Base-by-base conservation (phyloP, 1,140 invertebrate species). In the Rhagoletis pomonella region DNA sequence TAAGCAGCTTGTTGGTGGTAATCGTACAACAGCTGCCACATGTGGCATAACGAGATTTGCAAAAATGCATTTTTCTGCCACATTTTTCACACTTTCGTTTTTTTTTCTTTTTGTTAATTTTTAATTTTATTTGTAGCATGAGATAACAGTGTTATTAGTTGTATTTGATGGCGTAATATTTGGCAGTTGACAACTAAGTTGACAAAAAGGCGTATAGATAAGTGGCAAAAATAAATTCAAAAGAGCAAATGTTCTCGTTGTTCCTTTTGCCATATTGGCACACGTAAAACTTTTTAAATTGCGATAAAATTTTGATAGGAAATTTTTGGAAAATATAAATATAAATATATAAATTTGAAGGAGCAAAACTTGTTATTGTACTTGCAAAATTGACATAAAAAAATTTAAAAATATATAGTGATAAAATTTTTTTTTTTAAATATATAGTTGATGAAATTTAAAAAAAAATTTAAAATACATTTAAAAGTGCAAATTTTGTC, bases 141-240 rank as follows among this genome's bases (percentile, higher is more conserved):
- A 44, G 65, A 69, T 69, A 69, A 42, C 65, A 14, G 69, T 17
- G 44, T 55, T 77, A 81, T 19, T 55, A 55, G 50, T 19, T 4
- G 3, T 29, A 29, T 81, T 55, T 10, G 47, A 81, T 81, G 47
- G 73, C 73, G 47, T 58, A 81, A 81, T 58, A 81, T 81, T 81
- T 81, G 47, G 47, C 47, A 81, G 73, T 55, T 81, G 73, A 81
- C 73, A 81, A 81, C 73, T 10, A 6, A 55, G 47, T 81, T 50
- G 73, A 81, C 73, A 81, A 4, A 7, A 17, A 19, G 17, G 47
- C n/a, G 73, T 81, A 55, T 29, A 81, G 47, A 77, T 17, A 62
- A 14, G 60, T 7, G 10, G 10, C 5, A 55, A 55, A 55, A 55
- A 55, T 29, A 29, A 29, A 29, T 29, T 29, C 4, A n/a, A 47